Percentiles rank a stretch among this genome's conserved stretches.
Conservation (phyloP, 2,888 invertebrate species). For the Trichopria drosophilae region DNA sequence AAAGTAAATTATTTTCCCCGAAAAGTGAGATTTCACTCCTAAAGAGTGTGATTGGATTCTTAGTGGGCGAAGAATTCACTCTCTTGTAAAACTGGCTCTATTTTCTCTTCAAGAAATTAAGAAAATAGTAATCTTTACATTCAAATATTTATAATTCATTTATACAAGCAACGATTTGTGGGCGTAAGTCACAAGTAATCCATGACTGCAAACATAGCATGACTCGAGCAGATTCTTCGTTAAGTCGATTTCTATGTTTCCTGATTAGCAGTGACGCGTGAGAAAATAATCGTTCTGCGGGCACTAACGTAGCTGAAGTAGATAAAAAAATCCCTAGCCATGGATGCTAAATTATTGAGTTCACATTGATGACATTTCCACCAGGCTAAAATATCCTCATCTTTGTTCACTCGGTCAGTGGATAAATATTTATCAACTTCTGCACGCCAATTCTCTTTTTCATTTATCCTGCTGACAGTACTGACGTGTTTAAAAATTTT, state of each 20-base stretch:
- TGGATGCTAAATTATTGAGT: background rate
- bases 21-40: no score
- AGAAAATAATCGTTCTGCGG: background rate
- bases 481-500: background rate
- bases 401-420: background rate
- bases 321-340: slow-evolving; percentile 4
- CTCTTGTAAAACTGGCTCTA: no score
- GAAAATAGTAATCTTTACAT: no score
- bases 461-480: background rate
- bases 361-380: background rate
- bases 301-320: slow-evolving; percentile 1
- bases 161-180: no score
- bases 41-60: no score
- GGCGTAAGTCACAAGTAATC: no score
- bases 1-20: no score
- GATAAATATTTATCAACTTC: slow-evolving; percentile 4
- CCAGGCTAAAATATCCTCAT: slow-evolving; percentile 2
- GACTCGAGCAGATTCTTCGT: background rate
- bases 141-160: no score
- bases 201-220: background rate
- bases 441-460: no score
- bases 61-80: no score
- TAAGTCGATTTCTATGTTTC: slow-evolving; percentile 2
- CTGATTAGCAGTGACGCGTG: slow-evolving; percentile 2
- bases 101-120: no score